Evolutionary conservation across 2,113 vertebrate species (phyloP).

Genomic region (Platichthys flesus): DNA sequence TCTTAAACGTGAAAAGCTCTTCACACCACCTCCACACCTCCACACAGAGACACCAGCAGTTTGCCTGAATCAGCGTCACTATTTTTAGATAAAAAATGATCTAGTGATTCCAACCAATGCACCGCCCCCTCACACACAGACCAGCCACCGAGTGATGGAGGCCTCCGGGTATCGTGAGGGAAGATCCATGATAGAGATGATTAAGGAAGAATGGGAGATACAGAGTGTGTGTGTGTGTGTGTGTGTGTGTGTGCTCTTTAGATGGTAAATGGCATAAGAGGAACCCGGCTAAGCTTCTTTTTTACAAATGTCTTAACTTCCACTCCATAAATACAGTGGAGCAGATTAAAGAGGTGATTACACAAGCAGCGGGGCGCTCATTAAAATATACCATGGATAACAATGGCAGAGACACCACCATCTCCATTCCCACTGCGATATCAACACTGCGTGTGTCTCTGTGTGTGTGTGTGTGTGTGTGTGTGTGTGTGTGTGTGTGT

Average conservation of each 20-base stretch:
- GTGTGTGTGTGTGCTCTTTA: constrained; percentile 2
- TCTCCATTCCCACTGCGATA: constrained; percentile 18
- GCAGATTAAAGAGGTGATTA: constrained; percentile 61
- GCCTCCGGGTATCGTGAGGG: constrained; percentile 25
- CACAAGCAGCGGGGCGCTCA: constrained; percentile 50
- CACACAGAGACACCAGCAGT: constrained; percentile 1
- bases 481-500: not conserved
- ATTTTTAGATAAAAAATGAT: constrained; percentile 44
- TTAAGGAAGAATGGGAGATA: constrained; percentile 45
- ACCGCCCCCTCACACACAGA: constrained; percentile 11
- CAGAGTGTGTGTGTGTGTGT: not conserved
- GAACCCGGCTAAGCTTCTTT: constrained; percentile 40
- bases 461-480: not conserved
- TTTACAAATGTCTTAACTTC: constrained; percentile 57
- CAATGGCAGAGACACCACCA: constrained; percentile 36
- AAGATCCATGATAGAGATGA: constrained; percentile 56
- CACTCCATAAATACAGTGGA: constrained; percentile 47
- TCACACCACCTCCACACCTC: not conserved
- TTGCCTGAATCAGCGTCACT: constrained; percentile 39
- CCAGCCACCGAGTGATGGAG: constrained; percentile 44
- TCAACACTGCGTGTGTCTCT: not conserved
- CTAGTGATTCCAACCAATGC: constrained; percentile 42
- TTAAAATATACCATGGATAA: constrained; percentile 61
- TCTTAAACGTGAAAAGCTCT: not conserved
- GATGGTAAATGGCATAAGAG: constrained; percentile 21